A percentile compares a stretch with the other conserved stretches of the same genome.
phyloP scores from a whole-genome alignment of 2,888 invertebrate species.

The Nomada hirtipes region DNA sequence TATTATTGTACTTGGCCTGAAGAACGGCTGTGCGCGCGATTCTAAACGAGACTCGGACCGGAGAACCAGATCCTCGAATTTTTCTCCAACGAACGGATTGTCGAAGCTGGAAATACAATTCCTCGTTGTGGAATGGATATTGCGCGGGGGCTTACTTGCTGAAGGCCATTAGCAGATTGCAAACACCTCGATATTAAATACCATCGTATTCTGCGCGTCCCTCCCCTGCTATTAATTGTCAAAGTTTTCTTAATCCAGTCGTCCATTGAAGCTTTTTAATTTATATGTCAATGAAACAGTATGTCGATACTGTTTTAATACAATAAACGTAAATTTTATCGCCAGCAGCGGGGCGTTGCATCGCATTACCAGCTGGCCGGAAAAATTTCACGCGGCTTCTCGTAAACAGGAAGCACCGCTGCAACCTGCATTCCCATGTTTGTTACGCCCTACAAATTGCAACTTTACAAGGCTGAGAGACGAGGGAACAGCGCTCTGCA shows the following conservation, averaged over 20 bases:
- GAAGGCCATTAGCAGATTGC: too few species aligned
- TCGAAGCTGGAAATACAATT: neutral
- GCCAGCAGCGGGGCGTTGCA: neutral
- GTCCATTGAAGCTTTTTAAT: too few species aligned
- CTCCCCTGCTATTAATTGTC: too few species aligned
- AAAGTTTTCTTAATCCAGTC: too few species aligned
- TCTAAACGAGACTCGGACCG: neutral
- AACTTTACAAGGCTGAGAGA: neutral
- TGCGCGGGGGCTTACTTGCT: neutral
- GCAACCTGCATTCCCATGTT: neutral
- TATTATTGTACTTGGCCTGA: slow-evolving; percentile 24
- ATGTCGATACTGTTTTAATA: too few species aligned
- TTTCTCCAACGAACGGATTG: neutral
- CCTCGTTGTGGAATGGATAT: slow-evolving; percentile 14
- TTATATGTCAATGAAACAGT: too few species aligned
- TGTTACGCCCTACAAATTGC: slow-evolving; percentile 4
- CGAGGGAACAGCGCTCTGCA: too few species aligned
- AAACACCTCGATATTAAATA: too few species aligned
- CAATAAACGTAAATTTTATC: neutral
- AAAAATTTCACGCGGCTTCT: neutral
- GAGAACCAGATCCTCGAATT: neutral
- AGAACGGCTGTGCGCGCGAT: neutral
- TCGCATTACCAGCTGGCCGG: neutral
- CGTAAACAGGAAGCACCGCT: neutral
- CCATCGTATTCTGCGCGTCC: too few species aligned